Evolutionary conservation across 1,140 invertebrate genomes (phyloP), one percentile per base, ranked within the genome.

Genomic region (Drosophila insularis): DNA sequence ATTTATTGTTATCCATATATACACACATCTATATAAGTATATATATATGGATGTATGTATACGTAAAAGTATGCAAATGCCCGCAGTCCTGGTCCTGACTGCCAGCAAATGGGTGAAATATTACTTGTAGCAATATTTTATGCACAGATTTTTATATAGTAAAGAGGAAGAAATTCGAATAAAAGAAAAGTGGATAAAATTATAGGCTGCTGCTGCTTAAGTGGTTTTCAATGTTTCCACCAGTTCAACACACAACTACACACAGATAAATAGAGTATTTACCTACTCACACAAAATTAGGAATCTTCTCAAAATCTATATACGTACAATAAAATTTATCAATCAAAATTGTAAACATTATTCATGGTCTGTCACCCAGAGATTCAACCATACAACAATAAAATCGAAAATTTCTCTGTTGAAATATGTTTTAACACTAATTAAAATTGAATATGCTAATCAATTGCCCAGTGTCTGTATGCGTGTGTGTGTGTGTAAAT

Each of bases 391-490:
- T 46, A 23, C n/a, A 58, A 59, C 35, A 56, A 53, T 62, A 31
- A 54, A 68, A 31, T 60, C 19, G 31, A 74, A 62, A 50, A 50
- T 50, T 63, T 77, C 35, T 61, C 23, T 66, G 62, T 39, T 62
- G 62, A 71, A 77, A 78, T 58, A 35, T 75, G 58, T 61, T 78
- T 78, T 61, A 77, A 59, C 68, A 78, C 71, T 78, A 78, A 78
- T 77, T 78, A 78, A 78, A 78, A 78, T 78, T 71, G 74, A 71
- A 78, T 78, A 78, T 78, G 74, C 74, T 78, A 78, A 78, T 77
- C 74, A 78, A 78, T 77, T 71, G 74, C 56, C 74, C 23, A 21
- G 17, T 50, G 17, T 46, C 43, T 58, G 56, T 65, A 35, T 68
- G 32, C 37, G 23, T 37, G 13, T 14, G 37, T 5, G 14, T 23